Percentiles rank a stretch among this genome's conserved stretches.
Evolutionary conservation across 2,797 vertebrate species (phyloP).

Genomic region (Betta splendens): DNA sequence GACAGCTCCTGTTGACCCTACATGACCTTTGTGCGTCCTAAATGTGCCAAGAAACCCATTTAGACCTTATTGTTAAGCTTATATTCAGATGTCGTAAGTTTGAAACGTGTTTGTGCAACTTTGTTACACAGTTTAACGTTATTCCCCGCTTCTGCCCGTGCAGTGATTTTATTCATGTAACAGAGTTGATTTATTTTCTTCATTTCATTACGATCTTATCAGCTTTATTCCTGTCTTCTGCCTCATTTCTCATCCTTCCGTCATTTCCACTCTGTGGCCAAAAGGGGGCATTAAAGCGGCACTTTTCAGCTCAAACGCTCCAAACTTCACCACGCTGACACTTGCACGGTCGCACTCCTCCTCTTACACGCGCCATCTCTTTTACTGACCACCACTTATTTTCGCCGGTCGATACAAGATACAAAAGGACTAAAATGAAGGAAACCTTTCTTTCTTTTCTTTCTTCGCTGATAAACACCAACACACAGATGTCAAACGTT

Average conservation of each 20-base stretch:
- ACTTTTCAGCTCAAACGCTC: constrained; percentile 28
- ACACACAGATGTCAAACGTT: neutral
- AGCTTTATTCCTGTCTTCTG: neutral
- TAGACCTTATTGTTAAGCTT: neutral
- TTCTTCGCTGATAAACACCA: neutral
- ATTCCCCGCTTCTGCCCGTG: neutral
- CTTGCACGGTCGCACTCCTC: neutral
- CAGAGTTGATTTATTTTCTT: neutral
- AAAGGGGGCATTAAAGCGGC: constrained; percentile 68
- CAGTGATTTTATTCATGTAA: neutral
- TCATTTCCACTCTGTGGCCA: constrained; percentile 46
- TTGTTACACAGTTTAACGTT: neutral
- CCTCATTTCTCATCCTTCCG: neutral
- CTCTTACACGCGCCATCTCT: neutral
- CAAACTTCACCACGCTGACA: constrained; percentile 13
- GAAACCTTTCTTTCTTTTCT: neutral
- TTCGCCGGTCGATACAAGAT: neutral
- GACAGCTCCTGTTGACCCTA: neutral
- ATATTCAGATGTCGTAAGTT: neutral
- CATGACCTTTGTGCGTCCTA: neutral
- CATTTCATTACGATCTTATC: neutral
- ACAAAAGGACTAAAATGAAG: neutral
- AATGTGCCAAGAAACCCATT: neutral
- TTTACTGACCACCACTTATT: neutral
- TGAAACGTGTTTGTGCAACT: neutral